Evolutionary conservation across 2,888 invertebrate genomes (phyloP), one percentile per base, ranked within the genome.

Genomic region (Morpho deidamia): DNA sequence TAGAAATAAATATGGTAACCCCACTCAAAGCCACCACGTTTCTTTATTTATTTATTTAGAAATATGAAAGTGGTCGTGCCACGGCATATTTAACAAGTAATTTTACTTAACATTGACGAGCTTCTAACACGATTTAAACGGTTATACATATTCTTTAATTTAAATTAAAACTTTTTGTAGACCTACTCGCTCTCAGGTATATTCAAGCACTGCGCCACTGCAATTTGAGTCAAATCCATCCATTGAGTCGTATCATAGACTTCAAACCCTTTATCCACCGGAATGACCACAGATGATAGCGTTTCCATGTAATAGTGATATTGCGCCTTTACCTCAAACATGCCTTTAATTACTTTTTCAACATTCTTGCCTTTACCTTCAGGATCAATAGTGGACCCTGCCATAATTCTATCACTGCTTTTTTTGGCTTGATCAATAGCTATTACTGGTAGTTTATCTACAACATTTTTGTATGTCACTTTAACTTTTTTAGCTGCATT

Each of bases 241-340:
- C 92, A 93, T 64, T 95, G 95, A 0, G 93, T 83, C 0, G 94
- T 75, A 32, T 92, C 87, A 64, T 91, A 91, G 0, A 96, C 91
- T 51, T 94, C 92, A 59, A 95, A 70, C 0, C 92, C 92, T 40
- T 92, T 92, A 66, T 96, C 96, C 1, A 90, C 82, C 0, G 95
- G 95, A 7, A 93, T 69, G 34, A 91, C 93, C 0, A 94, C 89
- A 52, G 93, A 92, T 0, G 90, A 82, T 9, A 94, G 91, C 0
- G 94, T 92, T 70, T 96, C 96, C 91, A 95, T 90, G 40, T 93
- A 92, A 64, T 92, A 95, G 74, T 95, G 95, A 71, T 94, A 95
- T 70, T 96, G 96, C 0, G 90, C 76, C 10, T 92, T 93, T 55
- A 91, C 76, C 57, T 91, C 86, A 58, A 92, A 88, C 1, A 81